phyloP scores from a whole-genome alignment of 1,140 invertebrate species.

The Leguminivora glycinivorella region DNA sequence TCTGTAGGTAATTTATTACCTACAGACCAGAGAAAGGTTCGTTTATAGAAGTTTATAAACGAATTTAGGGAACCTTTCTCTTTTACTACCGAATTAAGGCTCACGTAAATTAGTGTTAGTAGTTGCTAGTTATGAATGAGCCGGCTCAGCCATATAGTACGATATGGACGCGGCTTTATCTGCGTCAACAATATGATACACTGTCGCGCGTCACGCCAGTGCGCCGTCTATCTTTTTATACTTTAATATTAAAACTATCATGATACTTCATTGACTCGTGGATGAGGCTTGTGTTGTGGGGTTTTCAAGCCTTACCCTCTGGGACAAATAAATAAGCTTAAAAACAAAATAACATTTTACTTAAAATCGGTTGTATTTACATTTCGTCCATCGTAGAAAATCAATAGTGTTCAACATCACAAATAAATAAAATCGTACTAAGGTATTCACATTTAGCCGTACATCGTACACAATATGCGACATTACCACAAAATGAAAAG shows the following conservation, averaged over 20 bases:
- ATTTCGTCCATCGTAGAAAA: conserved; percentile 78
- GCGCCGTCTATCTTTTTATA: conserved; percentile 57
- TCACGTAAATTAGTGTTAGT: too few relatives aligned
- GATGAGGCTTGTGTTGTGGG: neutral
- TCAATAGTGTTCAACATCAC: conserved; percentile 78
- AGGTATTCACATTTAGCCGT: conserved; percentile 74
- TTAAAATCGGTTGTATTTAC: conserved; percentile 79
- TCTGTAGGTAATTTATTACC: too few relatives aligned
- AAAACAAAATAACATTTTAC: conserved; percentile 78
- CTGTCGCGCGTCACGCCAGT: conserved; percentile 41
- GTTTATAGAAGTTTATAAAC: too few relatives aligned
- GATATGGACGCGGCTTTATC: conserved; percentile 33
- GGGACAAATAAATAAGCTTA: conserved; percentile 73
- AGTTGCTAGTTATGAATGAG: too few relatives aligned
- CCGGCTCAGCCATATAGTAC: too few relatives aligned
- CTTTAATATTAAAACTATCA: conserved; percentile 46
- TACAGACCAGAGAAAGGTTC: too few relatives aligned
- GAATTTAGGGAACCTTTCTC: too few relatives aligned
- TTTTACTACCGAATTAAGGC: too few relatives aligned
- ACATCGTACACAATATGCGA: conserved; percentile 72
- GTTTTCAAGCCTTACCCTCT: conserved; percentile 30
- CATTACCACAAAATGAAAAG: conserved; percentile 69
- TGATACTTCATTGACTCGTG: conserved; percentile 35
- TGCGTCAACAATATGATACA: neutral
- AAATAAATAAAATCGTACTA: conserved; percentile 79